Evolutionary conservation across 2,113 vertebrate genomes (phyloP).

Genomic region (Genyomyrus donnyi): DNA sequence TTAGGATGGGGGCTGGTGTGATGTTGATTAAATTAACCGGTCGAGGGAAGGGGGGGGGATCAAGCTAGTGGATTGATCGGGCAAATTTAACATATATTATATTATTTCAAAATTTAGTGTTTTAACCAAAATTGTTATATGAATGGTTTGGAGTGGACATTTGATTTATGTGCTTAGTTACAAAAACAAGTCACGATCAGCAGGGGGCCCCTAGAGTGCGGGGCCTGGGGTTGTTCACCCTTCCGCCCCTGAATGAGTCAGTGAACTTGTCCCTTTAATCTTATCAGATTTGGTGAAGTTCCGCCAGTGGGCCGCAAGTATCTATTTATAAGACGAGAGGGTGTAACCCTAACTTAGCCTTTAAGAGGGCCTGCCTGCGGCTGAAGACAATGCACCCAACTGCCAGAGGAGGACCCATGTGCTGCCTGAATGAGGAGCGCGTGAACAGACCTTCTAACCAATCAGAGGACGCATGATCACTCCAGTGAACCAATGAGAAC

Average conservation of each 20-base stretch:
- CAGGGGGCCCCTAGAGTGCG: not conserved
- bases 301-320: not conserved
- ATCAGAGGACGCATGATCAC: slow-evolving; percentile 28
- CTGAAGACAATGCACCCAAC: not conserved
- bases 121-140: not conserved
- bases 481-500: slow-evolving; percentile 34
- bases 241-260: not conserved
- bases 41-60: not conserved
- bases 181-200: not conserved
- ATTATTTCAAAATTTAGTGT: not conserved
- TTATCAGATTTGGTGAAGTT: not conserved
- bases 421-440: slow-evolving; percentile 32
- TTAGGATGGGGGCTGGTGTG: not conserved
- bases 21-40: not conserved
- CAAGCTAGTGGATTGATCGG: not conserved
- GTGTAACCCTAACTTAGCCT: not conserved
- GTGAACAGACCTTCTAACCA: slow-evolving; percentile 38
- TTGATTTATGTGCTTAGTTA: not conserved
- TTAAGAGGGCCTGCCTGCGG: not conserved
- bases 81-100: not conserved
- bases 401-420: slow-evolving; percentile 26
- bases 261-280: not conserved
- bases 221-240: not conserved
- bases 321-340: not conserved
- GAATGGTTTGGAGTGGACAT: not conserved